Conservation (phyloP, 1,140 invertebrate genomes). For the Penaeus vannamei region DNA sequence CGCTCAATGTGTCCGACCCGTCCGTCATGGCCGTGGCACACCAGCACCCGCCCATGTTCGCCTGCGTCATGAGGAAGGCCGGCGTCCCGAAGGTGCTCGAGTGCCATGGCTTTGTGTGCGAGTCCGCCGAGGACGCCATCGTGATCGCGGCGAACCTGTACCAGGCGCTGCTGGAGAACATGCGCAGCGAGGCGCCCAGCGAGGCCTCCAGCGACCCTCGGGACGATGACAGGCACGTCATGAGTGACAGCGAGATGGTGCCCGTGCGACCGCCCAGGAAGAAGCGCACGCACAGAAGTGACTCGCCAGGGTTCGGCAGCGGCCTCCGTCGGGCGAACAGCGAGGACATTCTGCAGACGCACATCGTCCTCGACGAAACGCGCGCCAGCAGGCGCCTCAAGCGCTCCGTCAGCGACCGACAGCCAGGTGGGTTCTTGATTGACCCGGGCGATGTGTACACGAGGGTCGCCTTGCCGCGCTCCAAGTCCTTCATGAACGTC, state of each 20-base stretch:
- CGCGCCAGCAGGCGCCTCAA: constrained; percentile 38
- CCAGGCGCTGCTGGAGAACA: constrained; percentile 85
- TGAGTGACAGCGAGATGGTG: constrained; percentile 66
- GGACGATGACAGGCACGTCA: constrained; percentile 56
- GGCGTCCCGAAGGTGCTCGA: constrained; percentile 84
- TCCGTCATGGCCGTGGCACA: constrained; percentile 51
- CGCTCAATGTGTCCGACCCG: constrained; percentile 59
- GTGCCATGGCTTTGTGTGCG: constrained; percentile 91
- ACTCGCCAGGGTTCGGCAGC: constrained; percentile 2
- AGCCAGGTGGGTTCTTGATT: constrained; percentile 12
- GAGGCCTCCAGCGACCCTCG: constrained; percentile 58
- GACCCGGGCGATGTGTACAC: constrained; percentile 55
- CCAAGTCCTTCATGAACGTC: constrained; percentile 65
- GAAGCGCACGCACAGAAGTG: constrained; percentile 36
- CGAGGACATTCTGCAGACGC: constrained; percentile 61
- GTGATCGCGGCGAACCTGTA: constrained; percentile 91
- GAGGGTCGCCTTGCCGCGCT: constrained; percentile 61
- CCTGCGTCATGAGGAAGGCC: constrained; percentile 88
- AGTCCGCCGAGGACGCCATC: constrained; percentile 86
- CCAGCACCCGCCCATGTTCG: constrained; percentile 87
- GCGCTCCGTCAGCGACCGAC: constrained; percentile 58
- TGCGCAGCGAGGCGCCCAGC: constrained; percentile 71
- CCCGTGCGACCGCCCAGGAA: constrained; percentile 61
- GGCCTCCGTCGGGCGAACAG: constrained; percentile 56
- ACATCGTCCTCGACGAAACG: constrained; percentile 27